Evolutionary conservation across 2,888 invertebrate species (phyloP).

Genomic region (Miltochrista miniata): DNA sequence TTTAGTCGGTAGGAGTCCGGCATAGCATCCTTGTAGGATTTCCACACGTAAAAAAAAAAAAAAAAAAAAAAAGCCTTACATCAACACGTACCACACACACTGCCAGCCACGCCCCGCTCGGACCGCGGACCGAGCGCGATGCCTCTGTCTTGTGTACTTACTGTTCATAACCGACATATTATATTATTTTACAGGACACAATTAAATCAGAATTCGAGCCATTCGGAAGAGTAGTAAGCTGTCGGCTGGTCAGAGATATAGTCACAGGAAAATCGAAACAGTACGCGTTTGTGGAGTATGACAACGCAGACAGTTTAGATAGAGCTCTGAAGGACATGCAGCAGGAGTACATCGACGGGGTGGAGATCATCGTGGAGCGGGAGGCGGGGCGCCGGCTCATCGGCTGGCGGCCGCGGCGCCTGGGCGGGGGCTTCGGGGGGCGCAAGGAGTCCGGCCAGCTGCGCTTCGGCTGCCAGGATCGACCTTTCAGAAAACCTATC

Average conservation of each 20-base stretch:
- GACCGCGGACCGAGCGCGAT: too few relatives aligned
- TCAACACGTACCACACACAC: too few relatives aligned
- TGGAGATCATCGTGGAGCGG: conserved; percentile 87
- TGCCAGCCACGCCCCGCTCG: too few relatives aligned
- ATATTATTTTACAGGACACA: conserved; percentile 69
- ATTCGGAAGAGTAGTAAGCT: conserved; percentile 86
- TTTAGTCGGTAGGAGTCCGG: too few relatives aligned
- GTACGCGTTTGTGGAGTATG: conserved; percentile 94
- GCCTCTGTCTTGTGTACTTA: too few relatives aligned
- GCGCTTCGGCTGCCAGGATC: conserved; percentile 91
- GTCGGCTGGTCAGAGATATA: conserved; percentile 89
- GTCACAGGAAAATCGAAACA: conserved; percentile 92
- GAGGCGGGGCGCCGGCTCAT: conserved; percentile 88
- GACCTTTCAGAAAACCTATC: conserved; percentile 89
- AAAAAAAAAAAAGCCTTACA: too few relatives aligned
- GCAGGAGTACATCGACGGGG: conserved; percentile 85
- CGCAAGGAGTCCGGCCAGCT: conserved; percentile 94
- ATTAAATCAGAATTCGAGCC: conserved; percentile 83
- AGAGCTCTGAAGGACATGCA: conserved; percentile 85
- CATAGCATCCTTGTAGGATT: too few relatives aligned
- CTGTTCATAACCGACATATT: background rate
- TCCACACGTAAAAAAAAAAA: too few relatives aligned
- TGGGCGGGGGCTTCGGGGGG: conserved; percentile 95
- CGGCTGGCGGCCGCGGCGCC: conserved; percentile 93
- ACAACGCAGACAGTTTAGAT: conserved; percentile 83